Base-by-base conservation (phyloP, 2,113 vertebrate genomes). In the Hylia prasina region DNA sequence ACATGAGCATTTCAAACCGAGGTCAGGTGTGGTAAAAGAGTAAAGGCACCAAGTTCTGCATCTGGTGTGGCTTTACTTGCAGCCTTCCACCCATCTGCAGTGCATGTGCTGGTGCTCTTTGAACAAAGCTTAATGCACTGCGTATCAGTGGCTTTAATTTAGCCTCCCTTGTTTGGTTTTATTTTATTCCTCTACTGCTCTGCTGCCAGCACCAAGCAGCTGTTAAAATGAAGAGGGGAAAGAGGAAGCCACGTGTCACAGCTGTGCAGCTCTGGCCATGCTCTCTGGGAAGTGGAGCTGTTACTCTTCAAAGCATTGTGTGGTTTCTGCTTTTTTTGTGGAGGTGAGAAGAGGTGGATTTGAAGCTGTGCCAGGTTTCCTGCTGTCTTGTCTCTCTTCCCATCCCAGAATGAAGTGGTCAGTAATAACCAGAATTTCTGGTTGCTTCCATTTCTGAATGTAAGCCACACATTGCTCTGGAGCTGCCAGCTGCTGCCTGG, bases 1-100 rank as follows among this genome's bases (percentile, higher is more conserved):
- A 0, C 6, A 1, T 6, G n/a, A 61, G 27, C 7, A 5, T n/a
- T 85, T 88, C 24, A 72, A 42, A 58, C 24, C 0, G 1, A 68
- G 53, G 15, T 80, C 5, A 1, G 13, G 15, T 68, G 37, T 60
- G 40, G 63, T 48, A 7, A 44, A 33, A 76, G 56, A 56, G 13
- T 58, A 23, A 60, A 86, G 35, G 20, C 37, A 54, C 22, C 3
- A 3, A 12, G 1, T 77, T 94, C 37, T 87, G 15, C 18, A 2
- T 72, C 8, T 40, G 27, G 10, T 40, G 27, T 61, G 42, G 15
- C 58, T 80, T 57, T 72, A 14, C 11, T 21, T 54, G n/a, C 11
- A 37, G 1, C 28, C 33, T 60, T 82, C 39, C 21, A 11, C 16
- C 33, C 23, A 35, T 39, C 25, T 77, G 39, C 19, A 40, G 6